Conservation (phyloP, 1,140 invertebrate species). For the Drosophila ficusphila region DNA sequence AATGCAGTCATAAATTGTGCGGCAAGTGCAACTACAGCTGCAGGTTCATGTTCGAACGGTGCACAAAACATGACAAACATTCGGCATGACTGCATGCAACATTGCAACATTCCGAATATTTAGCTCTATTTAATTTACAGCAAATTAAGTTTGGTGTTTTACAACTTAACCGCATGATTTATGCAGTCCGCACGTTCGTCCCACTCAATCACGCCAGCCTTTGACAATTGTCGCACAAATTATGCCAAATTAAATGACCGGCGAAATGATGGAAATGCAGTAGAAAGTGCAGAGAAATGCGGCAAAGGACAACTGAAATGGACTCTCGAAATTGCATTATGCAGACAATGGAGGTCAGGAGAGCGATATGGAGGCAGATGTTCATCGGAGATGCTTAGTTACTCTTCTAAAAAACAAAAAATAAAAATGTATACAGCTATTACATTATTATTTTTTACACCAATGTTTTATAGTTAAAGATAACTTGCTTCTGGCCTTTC, state of each 20-base stretch:
- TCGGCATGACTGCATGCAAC: constrained; percentile 41
- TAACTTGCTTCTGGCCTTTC: too few relatives aligned
- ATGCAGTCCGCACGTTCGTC: constrained; percentile 46
- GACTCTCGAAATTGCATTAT: constrained; percentile 34
- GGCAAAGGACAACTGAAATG: constrained; percentile 29
- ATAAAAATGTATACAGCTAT: too few relatives aligned
- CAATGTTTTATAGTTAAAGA: too few relatives aligned
- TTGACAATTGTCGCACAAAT: constrained; percentile 63
- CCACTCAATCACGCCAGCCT: constrained; percentile 37
- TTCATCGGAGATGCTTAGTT: background rate
- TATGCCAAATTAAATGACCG: constrained; percentile 72
- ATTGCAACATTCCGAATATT: constrained; percentile 55
- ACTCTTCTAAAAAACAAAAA: background rate
- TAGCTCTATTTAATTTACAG: constrained; percentile 77
- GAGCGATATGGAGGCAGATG: background rate
- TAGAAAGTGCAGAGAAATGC: constrained; percentile 6
- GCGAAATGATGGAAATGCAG: constrained; percentile 20
- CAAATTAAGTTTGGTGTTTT: constrained; percentile 78
- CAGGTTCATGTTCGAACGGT: constrained; percentile 53
- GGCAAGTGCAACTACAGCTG: constrained; percentile 59
- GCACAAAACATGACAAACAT: constrained; percentile 53
- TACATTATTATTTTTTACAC: too few relatives aligned
- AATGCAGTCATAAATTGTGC: constrained; percentile 76
- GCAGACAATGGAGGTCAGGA: constrained; percentile 22
- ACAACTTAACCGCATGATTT: constrained; percentile 71